Conservation (phyloP, 2,888 invertebrate species). For the Yponomeuta malinellus region DNA sequence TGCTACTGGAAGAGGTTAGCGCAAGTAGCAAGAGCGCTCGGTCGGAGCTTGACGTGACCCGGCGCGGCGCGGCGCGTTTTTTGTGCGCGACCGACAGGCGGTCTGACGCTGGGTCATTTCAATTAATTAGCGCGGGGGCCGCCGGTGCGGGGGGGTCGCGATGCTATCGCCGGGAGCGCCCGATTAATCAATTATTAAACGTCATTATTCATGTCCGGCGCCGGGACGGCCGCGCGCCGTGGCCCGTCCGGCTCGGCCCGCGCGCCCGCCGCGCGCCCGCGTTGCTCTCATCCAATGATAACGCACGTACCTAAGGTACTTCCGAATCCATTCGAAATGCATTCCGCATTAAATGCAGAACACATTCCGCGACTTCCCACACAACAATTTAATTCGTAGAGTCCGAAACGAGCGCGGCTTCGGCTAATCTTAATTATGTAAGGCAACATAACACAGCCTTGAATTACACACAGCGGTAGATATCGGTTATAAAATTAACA, state of each 20-base stretch:
- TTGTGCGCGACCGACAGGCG: conserved; percentile 31
- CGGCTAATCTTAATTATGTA: no score
- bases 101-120: conserved; percentile 44
- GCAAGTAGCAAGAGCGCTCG: not conserved
- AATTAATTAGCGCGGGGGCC: conserved; percentile 51
- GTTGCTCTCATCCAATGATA: conserved; percentile 21
- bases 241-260: conserved; percentile 15
- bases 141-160: conserved; percentile 11
- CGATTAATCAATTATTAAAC: conserved; percentile 67
- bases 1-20: not conserved
- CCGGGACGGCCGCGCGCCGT: conserved; percentile 23
- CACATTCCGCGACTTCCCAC: not conserved
- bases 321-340: conserved; percentile 30
- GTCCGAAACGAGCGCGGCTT: no score
- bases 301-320: conserved; percentile 48
- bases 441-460: no score
- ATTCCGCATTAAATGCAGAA: not conserved
- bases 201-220: conserved; percentile 54
- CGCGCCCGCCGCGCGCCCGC: conserved; percentile 24
- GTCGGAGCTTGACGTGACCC: not conserved
- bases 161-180: conserved; percentile 27
- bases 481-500: conserved; percentile 12
- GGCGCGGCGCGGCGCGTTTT: conserved; percentile 25
- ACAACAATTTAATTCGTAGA: no score
- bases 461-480: conserved; percentile 2